Conservation (phyloP, 2,888 invertebrate genomes). For the Clivina fossor region DNA sequence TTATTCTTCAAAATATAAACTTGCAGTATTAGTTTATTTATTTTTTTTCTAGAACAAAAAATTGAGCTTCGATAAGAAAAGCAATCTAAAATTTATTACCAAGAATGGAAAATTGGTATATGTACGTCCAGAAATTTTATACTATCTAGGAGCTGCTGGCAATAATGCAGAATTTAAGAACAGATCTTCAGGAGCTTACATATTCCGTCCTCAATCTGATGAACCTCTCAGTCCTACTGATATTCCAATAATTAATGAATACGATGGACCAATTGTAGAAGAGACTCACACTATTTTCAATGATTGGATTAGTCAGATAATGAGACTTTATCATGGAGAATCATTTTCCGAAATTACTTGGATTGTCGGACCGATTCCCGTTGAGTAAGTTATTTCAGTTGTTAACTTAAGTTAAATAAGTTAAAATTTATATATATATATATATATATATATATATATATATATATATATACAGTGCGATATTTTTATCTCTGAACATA, state of each 20-base stretch:
- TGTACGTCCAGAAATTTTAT: conserved; percentile 57
- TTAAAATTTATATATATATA: too few relatives aligned
- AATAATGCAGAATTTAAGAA: conserved; percentile 54
- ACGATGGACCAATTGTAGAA: conserved; percentile 54
- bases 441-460: too few relatives aligned
- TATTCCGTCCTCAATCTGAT: conserved; percentile 66
- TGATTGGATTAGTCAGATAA: conserved; percentile 64
- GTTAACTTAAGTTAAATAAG: too few relatives aligned
- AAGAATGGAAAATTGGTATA: conserved; percentile 18
- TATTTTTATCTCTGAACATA: too few relatives aligned
- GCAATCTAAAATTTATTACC: conserved; percentile 23
- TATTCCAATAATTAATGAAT: neutral
- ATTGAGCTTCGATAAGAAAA: conserved; percentile 30
- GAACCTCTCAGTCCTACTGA: conserved; percentile 45
- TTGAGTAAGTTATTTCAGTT: too few relatives aligned
- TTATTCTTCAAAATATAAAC: too few relatives aligned
- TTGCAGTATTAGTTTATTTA: too few relatives aligned
- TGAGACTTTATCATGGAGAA: conserved; percentile 58
- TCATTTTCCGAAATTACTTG: conserved; percentile 61
- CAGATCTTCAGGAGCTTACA: conserved; percentile 71
- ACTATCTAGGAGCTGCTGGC: conserved; percentile 56
- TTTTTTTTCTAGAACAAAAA: conserved; percentile 6
- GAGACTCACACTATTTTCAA: conserved; percentile 67
- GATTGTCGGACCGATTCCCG: conserved; percentile 65
- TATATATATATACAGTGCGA: too few relatives aligned